These are phyloP conservation scores for Strix uralensis DNA, from an alignment of 2,113 vertebrate genomes.

Conservation along the genomic window DNA sequence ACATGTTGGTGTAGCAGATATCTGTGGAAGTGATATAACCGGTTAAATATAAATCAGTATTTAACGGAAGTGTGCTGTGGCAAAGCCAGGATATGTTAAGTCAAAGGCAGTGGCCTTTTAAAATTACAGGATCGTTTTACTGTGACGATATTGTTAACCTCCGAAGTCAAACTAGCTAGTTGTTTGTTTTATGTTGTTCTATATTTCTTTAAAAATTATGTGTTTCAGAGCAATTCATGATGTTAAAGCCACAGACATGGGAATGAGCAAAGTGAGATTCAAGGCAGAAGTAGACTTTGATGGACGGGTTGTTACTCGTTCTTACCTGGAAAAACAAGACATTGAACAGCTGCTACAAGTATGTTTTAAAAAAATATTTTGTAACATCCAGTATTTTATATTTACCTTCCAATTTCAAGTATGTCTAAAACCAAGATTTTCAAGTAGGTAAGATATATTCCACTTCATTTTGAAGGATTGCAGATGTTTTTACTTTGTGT, in stretches of 20 bases:
- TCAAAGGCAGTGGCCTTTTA: background rate
- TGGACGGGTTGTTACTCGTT: conserved; percentile 94
- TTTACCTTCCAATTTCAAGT: background rate
- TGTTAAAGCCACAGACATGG: conserved; percentile 97
- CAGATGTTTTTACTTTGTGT: background rate
- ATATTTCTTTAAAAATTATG: background rate
- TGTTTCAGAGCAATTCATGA: conserved; percentile 92
- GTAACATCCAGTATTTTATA: background rate
- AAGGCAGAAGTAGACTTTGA: conserved; percentile 99
- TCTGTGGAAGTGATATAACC: background rate
- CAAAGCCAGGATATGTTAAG: background rate
- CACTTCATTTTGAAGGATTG: background rate
- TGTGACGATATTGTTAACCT: background rate
- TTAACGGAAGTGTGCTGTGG: background rate
- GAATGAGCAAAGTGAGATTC: conserved; percentile 97
- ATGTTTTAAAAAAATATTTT: conserved; percentile 49
- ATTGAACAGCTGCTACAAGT: conserved; percentile 94
- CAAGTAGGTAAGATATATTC: background rate
- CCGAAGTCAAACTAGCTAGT: background rate
- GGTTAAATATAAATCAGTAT: background rate
- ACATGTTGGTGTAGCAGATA: background rate
- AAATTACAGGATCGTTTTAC: background rate
- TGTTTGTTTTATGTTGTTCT: background rate
- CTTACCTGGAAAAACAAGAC: conserved; percentile 98
- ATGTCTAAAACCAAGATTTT: background rate